Percentiles rank a stretch among this genome's conserved stretches.
phyloP scores from a whole-genome alignment of 2,888 invertebrate genomes.

The Eupeodes luniger region DNA sequence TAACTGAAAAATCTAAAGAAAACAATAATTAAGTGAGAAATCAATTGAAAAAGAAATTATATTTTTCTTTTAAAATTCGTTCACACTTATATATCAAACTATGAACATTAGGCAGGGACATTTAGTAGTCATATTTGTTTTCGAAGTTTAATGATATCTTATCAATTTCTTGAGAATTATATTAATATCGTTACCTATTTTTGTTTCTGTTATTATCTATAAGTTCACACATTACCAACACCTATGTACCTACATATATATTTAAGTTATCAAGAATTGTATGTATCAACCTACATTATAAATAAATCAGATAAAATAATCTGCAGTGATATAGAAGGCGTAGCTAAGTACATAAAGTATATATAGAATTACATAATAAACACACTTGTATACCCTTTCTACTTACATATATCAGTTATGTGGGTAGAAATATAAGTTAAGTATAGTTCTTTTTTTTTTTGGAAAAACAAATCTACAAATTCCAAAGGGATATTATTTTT shows the following conservation, averaged over 20 bases:
- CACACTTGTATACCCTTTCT: neutral
- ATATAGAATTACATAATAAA: neutral
- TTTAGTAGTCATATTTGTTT: neutral
- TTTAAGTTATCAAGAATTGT: conserved; percentile 1
- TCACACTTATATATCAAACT: neutral
- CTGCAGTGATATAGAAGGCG: conserved; percentile 1
- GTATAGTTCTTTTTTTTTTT: neutral
- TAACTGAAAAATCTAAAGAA: no score
- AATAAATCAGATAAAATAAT: conserved; percentile 28
- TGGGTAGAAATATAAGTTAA: neutral
- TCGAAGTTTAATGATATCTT: neutral
- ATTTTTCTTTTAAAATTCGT: no score
- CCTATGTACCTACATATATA: neutral
- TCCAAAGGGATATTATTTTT: neutral
- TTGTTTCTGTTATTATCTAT: neutral
- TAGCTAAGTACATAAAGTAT: conserved; percentile 6
- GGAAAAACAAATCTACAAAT: neutral
- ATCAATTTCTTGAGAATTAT: conserved; percentile 31
- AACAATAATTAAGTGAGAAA: no score
- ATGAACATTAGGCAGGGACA: neutral
- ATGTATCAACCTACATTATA: neutral
- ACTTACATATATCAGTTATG: neutral
- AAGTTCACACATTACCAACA: conserved; percentile 26
- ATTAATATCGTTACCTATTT: neutral
- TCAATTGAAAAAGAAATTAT: no score